Evolutionary conservation across 2,888 invertebrate genomes (phyloP), one percentile per base, ranked within the genome.

Genomic region (Agrilus cyanescens): DNA sequence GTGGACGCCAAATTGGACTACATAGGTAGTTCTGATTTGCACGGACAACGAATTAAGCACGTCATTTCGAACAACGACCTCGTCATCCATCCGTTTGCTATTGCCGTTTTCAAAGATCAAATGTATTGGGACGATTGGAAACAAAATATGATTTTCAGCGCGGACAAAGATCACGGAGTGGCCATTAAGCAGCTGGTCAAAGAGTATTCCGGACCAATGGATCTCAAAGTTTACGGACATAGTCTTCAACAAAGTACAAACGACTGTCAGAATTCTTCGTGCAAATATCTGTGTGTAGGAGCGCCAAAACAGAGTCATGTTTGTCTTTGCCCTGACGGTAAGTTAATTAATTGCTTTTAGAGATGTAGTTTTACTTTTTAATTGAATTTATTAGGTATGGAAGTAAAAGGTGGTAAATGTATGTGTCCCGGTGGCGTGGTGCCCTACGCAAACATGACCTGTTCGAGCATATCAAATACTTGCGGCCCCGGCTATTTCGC

Each of bases 81-180:
- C 36, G 80, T 85, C 0, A 75, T 81, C 0, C 89, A 90, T 72
- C 90, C 90, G 4, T 91, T 89, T 58, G 84, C 88, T 0, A 82
- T 91, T 0, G 86, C 83, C 0, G 81, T 91, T 0, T 80, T 85
- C 57, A 91, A 91, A 64, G 82, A 85, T 55, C 75, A 76, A 52
- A 78, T 93, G 74, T 90, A 84, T 57, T 91, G 90, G 90, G 85
- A 90, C 56, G 91, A 91, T 61, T 89, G 87, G 88, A 82, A 82
- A 53, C 77, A 78, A 38, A 80, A 82, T 45, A 77, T 81, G 18
- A 82, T 90, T 42, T 85, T 85, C 57, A 74, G 79, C 4, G 83
- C 85, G 0, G 85, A 88, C 55, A 90, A 89, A 60, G 80, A 84
- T 57, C 74, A 76, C 37, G 85, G 85, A 0, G 67, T 71, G 2